Evolutionary conservation across 2,888 invertebrate species (phyloP), one percentile per base, ranked within the genome.

Genomic region (Conops quadrifasciatus): DNA sequence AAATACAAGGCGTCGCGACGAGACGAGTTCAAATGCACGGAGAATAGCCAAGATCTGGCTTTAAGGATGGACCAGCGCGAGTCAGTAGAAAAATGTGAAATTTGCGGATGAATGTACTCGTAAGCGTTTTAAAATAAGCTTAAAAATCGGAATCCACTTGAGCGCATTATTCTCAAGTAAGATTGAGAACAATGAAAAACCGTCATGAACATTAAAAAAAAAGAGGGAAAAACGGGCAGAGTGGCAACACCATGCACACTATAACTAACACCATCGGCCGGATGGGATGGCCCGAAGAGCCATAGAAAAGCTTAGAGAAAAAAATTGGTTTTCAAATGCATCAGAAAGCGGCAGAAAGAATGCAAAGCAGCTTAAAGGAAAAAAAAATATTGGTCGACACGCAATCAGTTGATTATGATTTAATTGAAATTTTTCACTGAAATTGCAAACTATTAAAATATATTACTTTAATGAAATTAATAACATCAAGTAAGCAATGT

Each of bases 391-490:
- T n/a, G n/a, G n/a, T n/a, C 9, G 24, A 5, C 21, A 19, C 24
- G 19, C 13, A 13, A 7, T 28, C 13, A 9, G 16, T 26, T 64
- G 15, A 26, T 5, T 11, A 5, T 47, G 16, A 47, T 9, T 64
- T 64, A 64, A 64, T 64, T 64, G n/a, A 64, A 47, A 47, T 47
- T 45, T 64, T 47, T 47, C 47, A 45, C 19, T 28, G 15, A 24
- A 47, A 47, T 13, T 47, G 13, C 43, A 43, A n/a, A 24, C 21
- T 21, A 62, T 16, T 26, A 45, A 63, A 16, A 63, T 16, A 15
- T 24, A 13, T n/a, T 21, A n/a, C n/a, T 13, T 24, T 43, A 45
- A 62, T 45, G 19, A 62, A 21, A 62, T 62, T 45, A 62, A 45
- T 62, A 24, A 45, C n/a, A n/a, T n/a, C n/a, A n/a, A n/a, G 45